A percentile compares a stretch with the other conserved stretches of the same genome.
phyloP scores from a whole-genome alignment of 2,888 invertebrate species.

The Tridacna gigas region DNA sequence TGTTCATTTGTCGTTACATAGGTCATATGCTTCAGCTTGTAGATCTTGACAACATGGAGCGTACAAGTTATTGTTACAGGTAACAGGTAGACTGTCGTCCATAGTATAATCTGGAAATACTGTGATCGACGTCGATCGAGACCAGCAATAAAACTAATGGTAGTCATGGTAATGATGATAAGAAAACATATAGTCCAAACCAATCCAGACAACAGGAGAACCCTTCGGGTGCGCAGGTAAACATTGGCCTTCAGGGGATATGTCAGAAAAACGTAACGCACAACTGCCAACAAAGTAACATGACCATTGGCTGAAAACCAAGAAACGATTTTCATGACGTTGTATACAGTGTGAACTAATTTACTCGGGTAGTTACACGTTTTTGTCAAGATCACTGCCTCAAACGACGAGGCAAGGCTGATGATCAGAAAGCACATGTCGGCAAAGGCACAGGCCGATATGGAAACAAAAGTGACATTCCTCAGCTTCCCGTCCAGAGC shows the following conservation, averaged over 20 bases:
- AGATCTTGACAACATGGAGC: conserved; percentile 46
- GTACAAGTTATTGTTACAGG: conserved; percentile 40
- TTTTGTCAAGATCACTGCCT: conserved; percentile 25
- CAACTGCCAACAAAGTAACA: conserved; percentile 47
- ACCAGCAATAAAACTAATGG: neutral
- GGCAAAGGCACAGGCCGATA: conserved; percentile 41
- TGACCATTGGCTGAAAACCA: conserved; percentile 55
- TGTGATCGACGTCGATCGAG: conserved; percentile 22
- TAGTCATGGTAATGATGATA: conserved; percentile 34
- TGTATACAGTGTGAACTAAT: conserved; percentile 8
- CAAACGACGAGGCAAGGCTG: conserved; percentile 27
- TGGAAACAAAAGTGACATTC: conserved; percentile 46
- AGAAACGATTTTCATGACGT: conserved; percentile 27
- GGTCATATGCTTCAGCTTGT: conserved; percentile 31
- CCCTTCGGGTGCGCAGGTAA: neutral
- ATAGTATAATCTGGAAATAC: conserved; percentile 33
- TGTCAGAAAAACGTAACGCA: conserved; percentile 41
- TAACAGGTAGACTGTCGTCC: conserved; percentile 48
- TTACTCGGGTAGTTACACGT: conserved; percentile 8
- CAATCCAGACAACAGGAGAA: conserved; percentile 36
- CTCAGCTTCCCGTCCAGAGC: conserved; percentile 30
- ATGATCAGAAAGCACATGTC: conserved; percentile 38
- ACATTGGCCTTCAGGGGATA: neutral
- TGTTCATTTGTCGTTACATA: conserved; percentile 29
- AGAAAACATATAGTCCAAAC: conserved; percentile 47